A percentile compares a stretch with the other conserved stretches of the same genome.
Conservation (phyloP, 35 echinoderm and acorn worm species). For the Strongylocentrotus purpuratus region DNA sequence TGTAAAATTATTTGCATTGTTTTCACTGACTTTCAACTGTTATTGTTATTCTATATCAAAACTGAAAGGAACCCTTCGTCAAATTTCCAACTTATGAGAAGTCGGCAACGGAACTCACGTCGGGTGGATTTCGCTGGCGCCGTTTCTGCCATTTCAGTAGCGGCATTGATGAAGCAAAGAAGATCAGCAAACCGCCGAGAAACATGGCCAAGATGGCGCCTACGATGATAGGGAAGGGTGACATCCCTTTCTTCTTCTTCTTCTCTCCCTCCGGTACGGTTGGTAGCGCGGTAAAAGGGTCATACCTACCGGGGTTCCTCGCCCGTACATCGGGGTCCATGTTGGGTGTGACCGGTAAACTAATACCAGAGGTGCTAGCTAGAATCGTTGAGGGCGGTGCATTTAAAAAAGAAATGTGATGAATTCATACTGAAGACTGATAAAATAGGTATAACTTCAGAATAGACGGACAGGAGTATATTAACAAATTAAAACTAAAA, state of each 20-base stretch:
- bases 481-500: too few species aligned
- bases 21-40: too few species aligned
- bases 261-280: not conserved
- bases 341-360: not conserved
- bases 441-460: too few species aligned
- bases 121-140: conserved; percentile 38
- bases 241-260: conserved; percentile 16
- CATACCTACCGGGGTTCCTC: not conserved
- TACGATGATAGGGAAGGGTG: conserved; percentile 66
- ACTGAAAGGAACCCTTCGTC: too few species aligned
- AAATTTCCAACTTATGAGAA: too few species aligned
- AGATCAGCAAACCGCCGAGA: conserved; percentile 53
- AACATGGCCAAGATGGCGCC: conserved; percentile 61
- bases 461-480: too few species aligned
- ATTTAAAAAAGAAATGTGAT: not conserved
- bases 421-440: not conserved
- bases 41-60: too few species aligned
- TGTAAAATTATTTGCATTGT: too few species aligned
- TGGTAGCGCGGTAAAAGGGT: not conserved
- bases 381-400: not conserved
- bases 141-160: conserved; percentile 57
- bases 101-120: conserved; percentile 14
- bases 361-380: not conserved
- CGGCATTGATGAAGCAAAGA: conserved; percentile 63
- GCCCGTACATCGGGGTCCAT: not conserved